A percentile compares a stretch with the other conserved stretches of the same genome.
These are phyloP conservation scores for Hypocryptadius cinnamomeus DNA, from an alignment of 2,113 vertebrate genomes.

Conservation along the genomic window DNA sequence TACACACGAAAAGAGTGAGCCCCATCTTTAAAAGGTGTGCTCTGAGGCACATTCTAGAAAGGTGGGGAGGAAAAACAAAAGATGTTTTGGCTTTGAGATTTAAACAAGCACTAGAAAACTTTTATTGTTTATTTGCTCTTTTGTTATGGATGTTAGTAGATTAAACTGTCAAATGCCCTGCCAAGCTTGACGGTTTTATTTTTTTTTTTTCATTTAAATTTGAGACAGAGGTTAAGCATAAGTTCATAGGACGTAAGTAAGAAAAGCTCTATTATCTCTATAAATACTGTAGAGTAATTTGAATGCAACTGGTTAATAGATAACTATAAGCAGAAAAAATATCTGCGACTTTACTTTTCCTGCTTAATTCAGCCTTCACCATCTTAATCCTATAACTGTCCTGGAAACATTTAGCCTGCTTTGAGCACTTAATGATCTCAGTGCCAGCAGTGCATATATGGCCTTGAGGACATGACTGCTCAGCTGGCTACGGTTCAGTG, in stretches of 20 bases:
- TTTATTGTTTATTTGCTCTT: slow-evolving; percentile 5
- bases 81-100: neutral
- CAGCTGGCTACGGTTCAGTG: slow-evolving; percentile 43
- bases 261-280: slow-evolving; percentile 3
- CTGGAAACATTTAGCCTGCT: neutral
- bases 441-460: slow-evolving; percentile 26
- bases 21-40: neutral
- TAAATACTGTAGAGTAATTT: neutral
- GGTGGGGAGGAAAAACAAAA: neutral
- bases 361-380: neutral
- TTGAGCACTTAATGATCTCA: slow-evolving; percentile 13
- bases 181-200: neutral
- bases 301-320: neutral
- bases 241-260: neutral
- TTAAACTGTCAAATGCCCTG: slow-evolving; percentile 12
- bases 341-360: neutral
- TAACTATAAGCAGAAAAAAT: slow-evolving; percentile 4
- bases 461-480: slow-evolving; percentile 59
- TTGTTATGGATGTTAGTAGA: neutral
- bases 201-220: neutral
- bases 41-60: neutral
- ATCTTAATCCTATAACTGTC: neutral
- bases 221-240: neutral
- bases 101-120: neutral
- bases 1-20: neutral